phyloP scores from a whole-genome alignment of 1,140 invertebrate genomes.

The Druon quercuslanigerum region DNA sequence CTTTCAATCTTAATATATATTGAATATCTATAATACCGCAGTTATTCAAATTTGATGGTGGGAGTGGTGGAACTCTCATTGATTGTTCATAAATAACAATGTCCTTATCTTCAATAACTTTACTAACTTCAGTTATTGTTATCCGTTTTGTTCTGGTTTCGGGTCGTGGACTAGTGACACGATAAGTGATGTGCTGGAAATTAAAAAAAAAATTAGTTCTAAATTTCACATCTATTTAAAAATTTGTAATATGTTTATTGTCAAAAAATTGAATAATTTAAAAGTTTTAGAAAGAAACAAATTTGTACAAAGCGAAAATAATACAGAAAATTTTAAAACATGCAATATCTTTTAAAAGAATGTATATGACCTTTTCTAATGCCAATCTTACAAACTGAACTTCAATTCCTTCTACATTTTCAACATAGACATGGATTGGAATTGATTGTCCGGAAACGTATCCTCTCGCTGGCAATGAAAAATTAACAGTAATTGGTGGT shows the following conservation, averaged over 20 bases:
- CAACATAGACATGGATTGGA: constrained; percentile 80
- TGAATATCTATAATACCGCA: constrained; percentile 80
- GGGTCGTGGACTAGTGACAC: constrained; percentile 74
- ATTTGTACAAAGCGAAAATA: constrained; percentile 34
- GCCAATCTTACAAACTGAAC: constrained; percentile 78
- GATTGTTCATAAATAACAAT: constrained; percentile 77
- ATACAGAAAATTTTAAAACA: constrained; percentile 30
- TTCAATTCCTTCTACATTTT: constrained; percentile 81
- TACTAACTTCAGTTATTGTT: constrained; percentile 75
- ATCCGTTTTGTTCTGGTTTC: constrained; percentile 76
- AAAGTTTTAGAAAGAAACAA: neutral
- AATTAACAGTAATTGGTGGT: constrained; percentile 79
- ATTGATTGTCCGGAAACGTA: constrained; percentile 83
- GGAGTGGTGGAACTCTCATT: constrained; percentile 78
- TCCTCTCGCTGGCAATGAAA: constrained; percentile 79
- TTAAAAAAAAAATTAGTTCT: neutral
- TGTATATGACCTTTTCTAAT: constrained; percentile 58
- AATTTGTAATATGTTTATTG: no score
- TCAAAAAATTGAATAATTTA: neutral
- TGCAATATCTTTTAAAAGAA: neutral
- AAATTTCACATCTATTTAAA: neutral
- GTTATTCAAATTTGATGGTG: constrained; percentile 78
- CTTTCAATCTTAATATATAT: constrained; percentile 78
- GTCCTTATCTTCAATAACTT: constrained; percentile 76
- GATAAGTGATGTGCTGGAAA: constrained; percentile 76